Base-by-base conservation (phyloP, 2,888 invertebrate genomes). In the Ormyrus pomaceus region DNA sequence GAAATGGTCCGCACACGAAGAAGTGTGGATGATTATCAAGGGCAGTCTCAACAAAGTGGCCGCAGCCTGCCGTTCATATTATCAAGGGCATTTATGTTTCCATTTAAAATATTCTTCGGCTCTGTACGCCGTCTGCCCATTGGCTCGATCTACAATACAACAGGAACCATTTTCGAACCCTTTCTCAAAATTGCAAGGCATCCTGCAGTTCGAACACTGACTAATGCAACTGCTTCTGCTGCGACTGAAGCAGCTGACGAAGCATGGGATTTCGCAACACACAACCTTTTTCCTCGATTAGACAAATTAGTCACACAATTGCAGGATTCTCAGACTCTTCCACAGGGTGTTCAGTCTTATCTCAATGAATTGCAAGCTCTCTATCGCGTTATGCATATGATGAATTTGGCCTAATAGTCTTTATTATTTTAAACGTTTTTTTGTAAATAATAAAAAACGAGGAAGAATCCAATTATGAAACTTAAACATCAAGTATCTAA, bases 271-370 rank as follows among this genome's bases (percentile, higher is more conserved):
- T 7, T 81, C 5, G 13, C 65, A 13, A 86, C 84, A 66, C 7
- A 5, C 11, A 46, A n/a, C 59, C 8, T 84, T 5, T 74, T 86
- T 6, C 85, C 85, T 45, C n/a, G 8, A 10, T 2, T 85, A 34
- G 84, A 86, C 68, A 7, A 61, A 0, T 51, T 73, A 6, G 11
- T 82, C 19, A 80, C 81, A 9, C 50, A 53, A 13, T 56, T 82
- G 6, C 53, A 56, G 6, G 46, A 80, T 4, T 79, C 82, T 5
- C 55, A 78, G 6, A 51, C 58, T 6, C 5, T 86, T 6, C 83
- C 86, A 0, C 51, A 74, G 0, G 45, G 61, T 3, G 0, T 85
- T 7, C 75, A 65, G 45, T 45, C 0, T 0, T 61, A 68, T 58
- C 13, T 84, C 9, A 75, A 50, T 3, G 51, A 73, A 0, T 2